Base-by-base conservation (phyloP, 2,797 vertebrate species). In the Takifugu ocellatus region DNA sequence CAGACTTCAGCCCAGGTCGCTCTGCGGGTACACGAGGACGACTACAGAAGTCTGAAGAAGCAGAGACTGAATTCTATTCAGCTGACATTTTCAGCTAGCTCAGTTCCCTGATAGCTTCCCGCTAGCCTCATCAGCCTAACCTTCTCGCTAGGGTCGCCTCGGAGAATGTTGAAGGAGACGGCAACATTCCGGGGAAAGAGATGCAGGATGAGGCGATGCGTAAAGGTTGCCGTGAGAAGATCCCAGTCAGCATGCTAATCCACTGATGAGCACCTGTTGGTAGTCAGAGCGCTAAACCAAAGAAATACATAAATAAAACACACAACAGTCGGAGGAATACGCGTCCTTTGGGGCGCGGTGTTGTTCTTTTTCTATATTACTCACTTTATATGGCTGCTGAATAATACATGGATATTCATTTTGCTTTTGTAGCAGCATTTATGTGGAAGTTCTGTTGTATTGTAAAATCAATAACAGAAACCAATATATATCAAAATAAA, bases 351-450 rank as follows among this genome's bases (percentile, higher is more conserved):
- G 25, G 3, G 39, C 26, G 15, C 27, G 33, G 12, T 33, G 14
- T 4, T 33, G 33, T 14, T 12, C 3, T 39, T 36, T 36, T 36
- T 36, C 12, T 11, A 36, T 36, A 36, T 7, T 7, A 36, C 3
- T 12, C 12, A 2, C 33, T 11, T 39, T 12, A 39, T 14, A 14
- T 3, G 36, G 14, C 9, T 9, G 31, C 7, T 33, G 12, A 8
- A 39, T 39, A 39, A 14, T 14, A 14, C 3, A 39, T 12, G 10
- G 36, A 12, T 12, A 39, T 10, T 39, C 12, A 2, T 33, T 33
- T 33, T 10, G 10, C 33, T 33, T 33, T 33, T 33, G 33, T 33
- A 33, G 24, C 49, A 66, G 61, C 5, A 33, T 61, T 54, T 33
- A 53, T 55, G 27, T 11, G 9, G 15, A 48, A 39, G 12, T 39